Conservation (phyloP, 2,888 invertebrate genomes). For the Fragum whitleyi region DNA sequence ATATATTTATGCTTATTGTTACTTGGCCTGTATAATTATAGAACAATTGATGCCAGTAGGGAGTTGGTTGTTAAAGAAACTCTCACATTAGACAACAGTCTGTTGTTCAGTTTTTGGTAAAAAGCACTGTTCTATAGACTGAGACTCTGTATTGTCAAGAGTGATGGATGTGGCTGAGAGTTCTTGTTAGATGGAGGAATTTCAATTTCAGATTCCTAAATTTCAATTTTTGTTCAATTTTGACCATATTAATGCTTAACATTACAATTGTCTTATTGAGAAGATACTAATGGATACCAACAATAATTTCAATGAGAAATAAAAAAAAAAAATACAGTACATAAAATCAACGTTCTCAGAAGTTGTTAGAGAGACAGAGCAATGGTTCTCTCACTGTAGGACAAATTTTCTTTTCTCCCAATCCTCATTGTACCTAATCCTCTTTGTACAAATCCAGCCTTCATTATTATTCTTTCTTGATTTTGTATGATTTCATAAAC, state of each 20-base stretch:
- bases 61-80: slow-evolving; percentile 16
- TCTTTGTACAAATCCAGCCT: not conserved
- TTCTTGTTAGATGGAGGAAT: no score
- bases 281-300: no score
- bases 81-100: slow-evolving; percentile 10
- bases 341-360: no score
- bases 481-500: slow-evolving; percentile 27
- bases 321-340: no score
- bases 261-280: no score
- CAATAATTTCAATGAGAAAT: no score
- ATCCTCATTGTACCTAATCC: not conserved
- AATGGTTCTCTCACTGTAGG: slow-evolving; percentile 25
- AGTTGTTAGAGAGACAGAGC: no score
- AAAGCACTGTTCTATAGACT: slow-evolving; percentile 12
- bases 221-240: no score
- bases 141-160: slow-evolving; percentile 17
- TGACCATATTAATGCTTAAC: no score
- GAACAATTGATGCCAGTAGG: slow-evolving; percentile 2
- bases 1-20: no score
- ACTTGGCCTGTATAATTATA: not conserved
- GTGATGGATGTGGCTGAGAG: slow-evolving; percentile 10
- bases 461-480: slow-evolving; percentile 27
- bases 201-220: no score
- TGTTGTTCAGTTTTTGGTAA: slow-evolving; percentile 13
- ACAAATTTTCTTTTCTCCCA: not conserved